Percentiles rank a stretch among this genome's conserved stretches.
These are phyloP conservation scores for Diadema setosum DNA, from an alignment of 35 echinoderm and acorn worm genomes.

Conservation along the genomic window DNA sequence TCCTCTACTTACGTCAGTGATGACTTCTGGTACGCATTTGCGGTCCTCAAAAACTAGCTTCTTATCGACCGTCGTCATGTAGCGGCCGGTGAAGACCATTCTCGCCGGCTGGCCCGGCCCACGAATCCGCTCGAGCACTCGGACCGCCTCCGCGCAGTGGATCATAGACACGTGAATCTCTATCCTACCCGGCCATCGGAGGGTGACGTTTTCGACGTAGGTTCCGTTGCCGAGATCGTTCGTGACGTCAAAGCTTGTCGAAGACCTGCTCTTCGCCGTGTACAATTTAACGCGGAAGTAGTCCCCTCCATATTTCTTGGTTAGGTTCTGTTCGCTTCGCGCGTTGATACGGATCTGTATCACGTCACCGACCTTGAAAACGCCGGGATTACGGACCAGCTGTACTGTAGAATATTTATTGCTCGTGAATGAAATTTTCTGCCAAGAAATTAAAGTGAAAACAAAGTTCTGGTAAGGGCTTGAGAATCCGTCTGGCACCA, in stretches of 20 bases:
- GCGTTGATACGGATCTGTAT: conserved; percentile 20
- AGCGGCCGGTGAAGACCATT: neutral
- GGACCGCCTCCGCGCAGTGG: conserved; percentile 8
- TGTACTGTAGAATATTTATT: neutral
- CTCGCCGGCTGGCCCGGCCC: neutral
- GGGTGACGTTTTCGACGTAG: conserved; percentile 18
- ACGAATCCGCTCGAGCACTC: neutral
- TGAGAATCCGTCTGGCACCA: too few relatives aligned
- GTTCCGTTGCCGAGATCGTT: conserved; percentile 40
- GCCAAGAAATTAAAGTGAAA: too few relatives aligned
- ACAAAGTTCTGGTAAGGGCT: too few relatives aligned
- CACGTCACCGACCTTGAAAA: neutral
- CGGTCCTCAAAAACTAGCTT: neutral
- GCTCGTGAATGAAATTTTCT: neutral
- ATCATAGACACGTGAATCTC: conserved; percentile 1
- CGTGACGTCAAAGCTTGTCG: neutral
- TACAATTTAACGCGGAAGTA: conserved; percentile 16
- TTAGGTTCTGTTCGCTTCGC: neutral
- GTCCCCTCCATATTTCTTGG: conserved; percentile 12
- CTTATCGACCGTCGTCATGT: neutral
- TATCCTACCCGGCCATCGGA: conserved; percentile 5
- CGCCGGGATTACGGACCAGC: neutral
- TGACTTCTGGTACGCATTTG: neutral
- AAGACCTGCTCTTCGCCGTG: neutral
- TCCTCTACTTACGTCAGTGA: neutral